Evolutionary conservation across 1,140 invertebrate species (phyloP), one percentile per base, ranked within the genome.

Genomic region (Aphelinus atriplicis): DNA sequence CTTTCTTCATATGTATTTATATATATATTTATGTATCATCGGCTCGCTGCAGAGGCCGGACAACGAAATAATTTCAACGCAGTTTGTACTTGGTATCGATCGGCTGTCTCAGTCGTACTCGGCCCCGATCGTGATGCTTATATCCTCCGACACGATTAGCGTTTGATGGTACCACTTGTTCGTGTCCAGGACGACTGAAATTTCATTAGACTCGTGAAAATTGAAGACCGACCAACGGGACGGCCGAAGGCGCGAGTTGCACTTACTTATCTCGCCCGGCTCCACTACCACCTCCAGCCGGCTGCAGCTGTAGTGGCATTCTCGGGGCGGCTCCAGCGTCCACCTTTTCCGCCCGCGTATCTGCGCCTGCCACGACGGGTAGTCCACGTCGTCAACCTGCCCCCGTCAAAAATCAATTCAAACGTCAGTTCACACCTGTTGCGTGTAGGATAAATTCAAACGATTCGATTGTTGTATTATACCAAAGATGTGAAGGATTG

Each of bases 131-230:
- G 96, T 97, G 72, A 98, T 96, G 87, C 96, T 98, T 77, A 98
- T 92, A 75, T 95, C 94, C 50, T 94, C 91, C 1, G 95, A 94
- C 46, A 96, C 89, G 71, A 97, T 95, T 77, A 90, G 86, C 0
- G 97, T 98, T 81, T 95, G 92, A 88, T 98, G 97, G 83, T 96
- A 98, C 97, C 97, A 98, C 73, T 93, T 92, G 85, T 98, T 97
- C 1, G 96, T 98, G 85, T 98, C 96, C 76, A 98, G 85, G 60
- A 96, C 92, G 90, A 97, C 95, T 96, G 87, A n/a, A 26, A 26
- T 66, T 60, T 61, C 55, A 72, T 73, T n/a, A 50, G 51, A 66
- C 56, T 3, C 43, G 62, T 47, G 55, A 26, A 64, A 55, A 58
- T 56, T 65, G 3, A 60, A 6, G 4, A 53, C 4, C 51, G 51